phyloP scores from a whole-genome alignment of 2,797 vertebrate species.

The Sebastes minor region DNA sequence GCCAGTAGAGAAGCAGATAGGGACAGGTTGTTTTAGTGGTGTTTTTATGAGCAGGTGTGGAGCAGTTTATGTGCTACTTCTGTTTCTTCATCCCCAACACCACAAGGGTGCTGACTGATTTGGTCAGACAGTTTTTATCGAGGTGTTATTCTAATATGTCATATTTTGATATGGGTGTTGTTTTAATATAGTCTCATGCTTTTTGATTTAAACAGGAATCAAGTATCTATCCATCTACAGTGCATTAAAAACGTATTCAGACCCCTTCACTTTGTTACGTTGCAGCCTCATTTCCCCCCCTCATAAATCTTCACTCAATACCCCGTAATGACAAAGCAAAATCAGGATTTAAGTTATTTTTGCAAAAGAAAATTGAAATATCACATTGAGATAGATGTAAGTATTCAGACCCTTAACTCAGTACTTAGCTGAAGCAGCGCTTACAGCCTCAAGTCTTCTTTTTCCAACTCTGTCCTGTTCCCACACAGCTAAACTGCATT shows the following conservation, averaged over 20 bases:
- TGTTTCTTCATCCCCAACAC: neutral
- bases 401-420: neutral
- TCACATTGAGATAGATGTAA: no score
- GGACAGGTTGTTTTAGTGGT: neutral
- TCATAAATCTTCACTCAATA: neutral
- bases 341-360: neutral
- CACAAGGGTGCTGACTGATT: neutral
- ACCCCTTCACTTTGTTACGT: neutral
- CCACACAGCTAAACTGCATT: no score
- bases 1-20: no score
- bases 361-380: neutral
- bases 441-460: neutral
- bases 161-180: neutral
- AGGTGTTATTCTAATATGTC: neutral
- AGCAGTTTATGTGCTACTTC: neutral
- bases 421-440: neutral
- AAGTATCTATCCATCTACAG: neutral
- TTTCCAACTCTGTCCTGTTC: no score
- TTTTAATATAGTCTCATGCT: neutral
- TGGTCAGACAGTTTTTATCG: neutral
- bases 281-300: neutral
- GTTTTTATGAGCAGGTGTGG: neutral
- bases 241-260: neutral
- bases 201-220: neutral
- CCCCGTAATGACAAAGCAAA: neutral